Conservation (phyloP, 2,797 vertebrate species). For the Sciurus carolinensis region DNA sequence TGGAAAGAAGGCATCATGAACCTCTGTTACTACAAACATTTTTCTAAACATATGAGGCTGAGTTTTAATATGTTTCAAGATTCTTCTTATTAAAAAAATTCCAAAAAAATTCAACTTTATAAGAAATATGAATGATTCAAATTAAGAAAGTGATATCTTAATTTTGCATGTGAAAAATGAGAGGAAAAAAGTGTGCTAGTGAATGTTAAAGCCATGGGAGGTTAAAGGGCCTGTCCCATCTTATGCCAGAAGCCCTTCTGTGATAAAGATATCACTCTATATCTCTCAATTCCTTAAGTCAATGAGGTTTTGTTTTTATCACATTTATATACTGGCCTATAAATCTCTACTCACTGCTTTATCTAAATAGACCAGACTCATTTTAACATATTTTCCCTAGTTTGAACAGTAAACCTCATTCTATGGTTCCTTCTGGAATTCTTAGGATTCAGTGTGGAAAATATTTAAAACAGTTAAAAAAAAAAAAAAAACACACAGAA, state of each 20-base stretch:
- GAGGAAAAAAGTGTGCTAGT: not conserved
- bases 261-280: not conserved
- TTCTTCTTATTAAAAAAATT: slow-evolving; percentile 20
- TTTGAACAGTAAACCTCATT: not conserved
- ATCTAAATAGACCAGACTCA: slow-evolving; percentile 41
- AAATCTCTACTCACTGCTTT: slow-evolving; percentile 55
- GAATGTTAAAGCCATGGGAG: not conserved
- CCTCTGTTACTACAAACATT: slow-evolving; percentile 33
- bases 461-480: not conserved
- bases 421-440: not conserved
- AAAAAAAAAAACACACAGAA: slow-evolving; percentile 26
- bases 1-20: not conserved
- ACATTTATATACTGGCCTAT: not conserved
- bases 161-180: slow-evolving; percentile 42
- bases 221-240: not conserved
- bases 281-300: slow-evolving; percentile 3
- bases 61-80: not conserved
- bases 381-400: slow-evolving; percentile 18
- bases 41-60: slow-evolving; percentile 20
- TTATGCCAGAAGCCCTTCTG: not conserved
- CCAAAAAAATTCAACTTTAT: slow-evolving; percentile 20
- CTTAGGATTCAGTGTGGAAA: slow-evolving; percentile 7
- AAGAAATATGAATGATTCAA: not conserved
- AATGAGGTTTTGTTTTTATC: slow-evolving; percentile 25
- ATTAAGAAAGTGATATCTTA: not conserved